Percentiles rank a stretch among this genome's conserved stretches.
Conservation (phyloP, 2,797 vertebrate species). For the Enteromius anoplus region DNA sequence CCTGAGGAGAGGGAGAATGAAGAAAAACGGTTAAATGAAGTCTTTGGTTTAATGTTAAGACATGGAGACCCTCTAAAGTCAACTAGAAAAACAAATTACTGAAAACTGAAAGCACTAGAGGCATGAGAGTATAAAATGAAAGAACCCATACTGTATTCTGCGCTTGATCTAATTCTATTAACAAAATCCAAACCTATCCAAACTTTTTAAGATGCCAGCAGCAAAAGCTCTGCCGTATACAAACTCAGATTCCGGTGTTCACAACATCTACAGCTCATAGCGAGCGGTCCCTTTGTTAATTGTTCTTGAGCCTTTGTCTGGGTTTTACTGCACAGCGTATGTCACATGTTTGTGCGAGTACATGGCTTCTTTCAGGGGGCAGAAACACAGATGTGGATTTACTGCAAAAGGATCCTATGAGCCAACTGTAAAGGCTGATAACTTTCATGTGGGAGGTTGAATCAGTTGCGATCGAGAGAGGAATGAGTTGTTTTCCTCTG, state of each 20-base stretch:
- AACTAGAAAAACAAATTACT: constrained; percentile 3
- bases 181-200: constrained; percentile 44
- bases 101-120: constrained; percentile 25
- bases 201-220: constrained; percentile 36
- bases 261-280: constrained; percentile 12
- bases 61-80: constrained; percentile 5
- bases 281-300: constrained; percentile 26
- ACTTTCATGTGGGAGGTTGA: constrained; percentile 57
- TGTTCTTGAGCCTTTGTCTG: constrained; percentile 44
- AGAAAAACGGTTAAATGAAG: constrained; percentile 4
- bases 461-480: constrained; percentile 36
- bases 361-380: not conserved
- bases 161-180: constrained; percentile 52
- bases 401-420: constrained; percentile 39
- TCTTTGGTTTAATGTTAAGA: constrained; percentile 7
- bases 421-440: constrained; percentile 54
- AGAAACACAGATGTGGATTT: constrained; percentile 48
- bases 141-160: constrained; percentile 33
- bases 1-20: not conserved
- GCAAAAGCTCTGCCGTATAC: constrained; percentile 28
- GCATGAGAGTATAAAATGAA: constrained; percentile 11
- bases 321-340: constrained; percentile 27
- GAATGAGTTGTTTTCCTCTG: constrained; percentile 1
- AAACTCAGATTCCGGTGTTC: constrained; percentile 16
- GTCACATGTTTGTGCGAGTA: constrained; percentile 28